These are phyloP conservation scores for Echinarachnius parma DNA, from an alignment of 53 echinoderm and acorn worm species.

Conservation along the genomic window DNA sequence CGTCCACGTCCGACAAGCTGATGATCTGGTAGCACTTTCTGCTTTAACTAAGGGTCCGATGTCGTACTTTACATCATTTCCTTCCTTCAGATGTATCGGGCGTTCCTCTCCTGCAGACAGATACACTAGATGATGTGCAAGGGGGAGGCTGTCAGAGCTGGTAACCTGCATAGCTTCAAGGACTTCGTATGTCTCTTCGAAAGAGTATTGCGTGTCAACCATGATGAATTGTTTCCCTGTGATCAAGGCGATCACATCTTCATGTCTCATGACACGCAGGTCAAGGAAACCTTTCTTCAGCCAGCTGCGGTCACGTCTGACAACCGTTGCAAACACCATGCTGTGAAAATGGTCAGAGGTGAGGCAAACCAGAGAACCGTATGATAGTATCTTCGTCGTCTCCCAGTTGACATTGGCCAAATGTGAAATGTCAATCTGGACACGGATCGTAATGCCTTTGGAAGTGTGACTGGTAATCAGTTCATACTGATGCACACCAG, in stretches of 20 bases:
- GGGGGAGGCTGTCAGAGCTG: constrained; percentile 44
- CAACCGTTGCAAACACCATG: constrained; percentile 65
- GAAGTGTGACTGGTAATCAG: constrained; percentile 15
- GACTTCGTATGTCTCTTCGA: constrained; percentile 82
- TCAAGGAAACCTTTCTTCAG: constrained; percentile 56
- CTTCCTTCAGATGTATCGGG: constrained; percentile 42
- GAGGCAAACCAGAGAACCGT: constrained; percentile 78
- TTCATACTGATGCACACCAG: constrained; percentile 52
- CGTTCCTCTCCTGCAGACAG: constrained; percentile 3
- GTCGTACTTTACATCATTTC: constrained; percentile 44
- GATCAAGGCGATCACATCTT: constrained; percentile 12
- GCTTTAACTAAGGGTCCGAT: constrained; percentile 21
- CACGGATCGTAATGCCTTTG: constrained; percentile 47
- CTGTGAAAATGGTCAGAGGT: constrained; percentile 58
- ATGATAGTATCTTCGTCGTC: constrained; percentile 52
- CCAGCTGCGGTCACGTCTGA: constrained; percentile 45
- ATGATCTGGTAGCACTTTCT: neutral
- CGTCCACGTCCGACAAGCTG: constrained; percentile 1
- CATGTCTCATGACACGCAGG: constrained; percentile 37
- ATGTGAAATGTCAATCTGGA: constrained; percentile 43
- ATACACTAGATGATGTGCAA: constrained; percentile 63
- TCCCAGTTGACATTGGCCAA: constrained; percentile 38
- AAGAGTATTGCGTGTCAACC: constrained; percentile 75
- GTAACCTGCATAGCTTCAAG: constrained; percentile 64
- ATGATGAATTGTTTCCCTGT: constrained; percentile 53